A percentile compares a stretch with the other conserved stretches of the same genome.
Evolutionary conservation across 2,888 invertebrate species (phyloP).

Genomic region (Caradrina clavipalpis): DNA sequence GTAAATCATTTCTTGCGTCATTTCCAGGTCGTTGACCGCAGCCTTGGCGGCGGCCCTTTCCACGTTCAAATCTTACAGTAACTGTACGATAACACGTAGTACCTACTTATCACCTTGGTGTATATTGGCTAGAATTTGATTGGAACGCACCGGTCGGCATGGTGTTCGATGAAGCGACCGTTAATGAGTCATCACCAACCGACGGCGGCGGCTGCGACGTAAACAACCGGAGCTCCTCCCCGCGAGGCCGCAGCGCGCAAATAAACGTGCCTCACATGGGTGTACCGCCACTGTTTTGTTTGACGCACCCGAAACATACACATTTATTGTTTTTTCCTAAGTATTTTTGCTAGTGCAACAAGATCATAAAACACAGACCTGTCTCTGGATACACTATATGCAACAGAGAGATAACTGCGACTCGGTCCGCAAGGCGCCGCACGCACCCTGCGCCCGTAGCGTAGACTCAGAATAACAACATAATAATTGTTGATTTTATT

Average conservation of each 20-base stretch:
- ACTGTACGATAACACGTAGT: slow-evolving; percentile 45
- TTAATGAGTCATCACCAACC: slow-evolving; percentile 81
- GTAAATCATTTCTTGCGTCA: slow-evolving; percentile 47
- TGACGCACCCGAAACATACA: slow-evolving; percentile 63
- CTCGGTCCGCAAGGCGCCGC: no score
- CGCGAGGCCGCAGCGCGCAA: slow-evolving; percentile 81
- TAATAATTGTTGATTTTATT: slow-evolving; percentile 7
- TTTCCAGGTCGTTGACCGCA: slow-evolving; percentile 82
- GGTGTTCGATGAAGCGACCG: slow-evolving; percentile 74
- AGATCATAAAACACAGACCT: slow-evolving; percentile 12
- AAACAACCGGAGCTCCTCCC: slow-evolving; percentile 80
- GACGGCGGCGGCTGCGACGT: slow-evolving; percentile 72
- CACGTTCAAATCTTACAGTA: slow-evolving; percentile 34
- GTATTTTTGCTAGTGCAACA: slow-evolving; percentile 33
- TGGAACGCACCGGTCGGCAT: slow-evolving; percentile 66
- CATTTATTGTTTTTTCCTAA: slow-evolving; percentile 32
- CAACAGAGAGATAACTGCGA: neutral
- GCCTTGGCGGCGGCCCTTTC: slow-evolving; percentile 69
- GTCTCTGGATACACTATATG: neutral
- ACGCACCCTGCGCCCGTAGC: neutral
- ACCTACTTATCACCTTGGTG: slow-evolving; percentile 48
- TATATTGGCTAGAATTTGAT: slow-evolving; percentile 64
- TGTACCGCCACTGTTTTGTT: slow-evolving; percentile 76
- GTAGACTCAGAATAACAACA: slow-evolving; percentile 1
- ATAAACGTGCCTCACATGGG: slow-evolving; percentile 83